phyloP scores from a whole-genome alignment of 2,113 vertebrate genomes.

The Xiphophorus maculatus region DNA sequence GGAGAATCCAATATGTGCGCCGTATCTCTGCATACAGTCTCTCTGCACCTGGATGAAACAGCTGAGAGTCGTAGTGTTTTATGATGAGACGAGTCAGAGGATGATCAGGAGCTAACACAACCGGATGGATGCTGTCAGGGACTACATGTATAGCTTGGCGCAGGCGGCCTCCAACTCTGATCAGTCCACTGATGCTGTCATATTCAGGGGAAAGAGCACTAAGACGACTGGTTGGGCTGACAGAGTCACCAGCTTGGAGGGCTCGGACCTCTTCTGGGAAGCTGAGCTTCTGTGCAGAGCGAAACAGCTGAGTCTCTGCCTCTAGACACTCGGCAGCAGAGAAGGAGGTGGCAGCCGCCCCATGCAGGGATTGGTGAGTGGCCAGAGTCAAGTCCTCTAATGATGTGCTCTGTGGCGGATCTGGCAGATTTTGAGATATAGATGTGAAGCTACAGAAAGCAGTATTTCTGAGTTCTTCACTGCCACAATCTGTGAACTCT shows the following conservation, averaged over 20 bases:
- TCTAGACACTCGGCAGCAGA: neutral
- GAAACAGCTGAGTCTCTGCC: neutral
- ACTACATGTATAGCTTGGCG: rapidly evolving
- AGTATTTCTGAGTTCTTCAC: too few relatives aligned
- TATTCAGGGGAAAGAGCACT: neutral
- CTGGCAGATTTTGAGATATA: too few relatives aligned
- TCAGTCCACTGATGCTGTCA: neutral
- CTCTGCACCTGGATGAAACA: neutral
- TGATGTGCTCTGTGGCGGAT: too few relatives aligned
- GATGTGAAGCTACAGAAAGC: too few relatives aligned
- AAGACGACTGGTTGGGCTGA: neutral
- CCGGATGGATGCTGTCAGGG: neutral
- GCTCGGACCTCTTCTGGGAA: neutral
- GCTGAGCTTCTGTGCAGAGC: neutral
- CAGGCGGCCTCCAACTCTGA: neutral
- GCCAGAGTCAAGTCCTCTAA: too few relatives aligned
- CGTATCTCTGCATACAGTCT: neutral
- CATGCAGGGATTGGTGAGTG: too few relatives aligned
- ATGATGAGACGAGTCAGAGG: neutral
- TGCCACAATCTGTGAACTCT: too few relatives aligned
- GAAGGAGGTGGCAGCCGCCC: neutral
- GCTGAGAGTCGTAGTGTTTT: neutral
- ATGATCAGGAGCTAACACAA: neutral
- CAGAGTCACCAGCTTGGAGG: neutral
- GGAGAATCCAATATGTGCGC: neutral